Percentiles rank a stretch among this genome's conserved stretches.
These are phyloP conservation scores for Potamarius usumacintae DNA, from an alignment of 2,113 vertebrate genomes.

Conservation along the genomic window DNA sequence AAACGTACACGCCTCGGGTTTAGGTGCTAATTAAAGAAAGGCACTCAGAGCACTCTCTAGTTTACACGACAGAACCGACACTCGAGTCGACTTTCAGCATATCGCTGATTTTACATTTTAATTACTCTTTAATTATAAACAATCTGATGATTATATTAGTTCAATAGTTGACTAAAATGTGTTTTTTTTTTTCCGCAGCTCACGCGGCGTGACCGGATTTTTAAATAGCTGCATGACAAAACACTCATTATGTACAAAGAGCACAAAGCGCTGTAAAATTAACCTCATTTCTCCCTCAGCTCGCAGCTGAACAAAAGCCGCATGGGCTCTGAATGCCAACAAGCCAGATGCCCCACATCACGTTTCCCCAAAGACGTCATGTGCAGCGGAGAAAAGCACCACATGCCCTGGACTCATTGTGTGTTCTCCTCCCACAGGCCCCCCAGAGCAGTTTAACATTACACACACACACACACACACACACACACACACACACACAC, in stretches of 20 bases:
- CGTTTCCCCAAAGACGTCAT: constrained; percentile 44
- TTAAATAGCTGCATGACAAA: constrained; percentile 50
- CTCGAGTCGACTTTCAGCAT: constrained; percentile 9
- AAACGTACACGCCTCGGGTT: constrained; percentile 62
- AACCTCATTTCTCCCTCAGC: constrained; percentile 45
- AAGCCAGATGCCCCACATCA: constrained; percentile 54
- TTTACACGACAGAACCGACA: not conserved
- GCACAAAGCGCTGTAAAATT: constrained; percentile 52
- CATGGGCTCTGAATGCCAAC: constrained; percentile 45
- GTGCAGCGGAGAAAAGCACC: constrained; percentile 44
- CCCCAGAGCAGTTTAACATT: constrained; percentile 47
- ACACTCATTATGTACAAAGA: constrained; percentile 46
- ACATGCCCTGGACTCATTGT: constrained; percentile 45
- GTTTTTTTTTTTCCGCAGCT: not conserved
- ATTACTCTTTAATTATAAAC: constrained; percentile 46
- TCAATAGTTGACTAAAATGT: constrained; percentile 34
- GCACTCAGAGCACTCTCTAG: not conserved
- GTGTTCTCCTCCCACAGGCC: constrained; percentile 38
- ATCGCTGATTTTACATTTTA: constrained; percentile 35
- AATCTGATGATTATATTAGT: constrained; percentile 49
- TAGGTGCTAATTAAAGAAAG: constrained; percentile 73
- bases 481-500: constrained; percentile 18
- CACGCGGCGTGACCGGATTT: constrained; percentile 29
- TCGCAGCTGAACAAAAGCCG: constrained; percentile 48
- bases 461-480: constrained; percentile 26